These are phyloP conservation scores for Gymnosoma rotundatum DNA, from an alignment of 2,888 invertebrate species.

Conservation along the genomic window DNA sequence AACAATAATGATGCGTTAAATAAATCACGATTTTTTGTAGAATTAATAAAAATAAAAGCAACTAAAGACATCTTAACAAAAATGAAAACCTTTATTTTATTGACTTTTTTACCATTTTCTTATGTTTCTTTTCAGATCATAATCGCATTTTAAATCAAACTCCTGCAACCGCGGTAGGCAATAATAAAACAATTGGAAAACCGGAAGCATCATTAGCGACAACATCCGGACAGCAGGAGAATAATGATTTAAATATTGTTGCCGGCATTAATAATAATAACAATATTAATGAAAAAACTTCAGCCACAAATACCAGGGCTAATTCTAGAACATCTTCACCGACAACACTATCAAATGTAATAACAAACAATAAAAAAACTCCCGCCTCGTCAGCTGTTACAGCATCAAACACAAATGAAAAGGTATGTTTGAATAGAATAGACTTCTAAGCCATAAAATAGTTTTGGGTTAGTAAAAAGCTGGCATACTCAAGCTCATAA, in stretches of 20 bases:
- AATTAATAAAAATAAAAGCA: background rate
- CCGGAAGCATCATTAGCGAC: slow-evolving; percentile 61
- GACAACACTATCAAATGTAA: slow-evolving; percentile 51
- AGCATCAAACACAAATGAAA: slow-evolving; percentile 59
- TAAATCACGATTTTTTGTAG: slow-evolving; percentile 56
- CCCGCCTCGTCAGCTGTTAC: slow-evolving; percentile 65
- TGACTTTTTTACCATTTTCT: slow-evolving; percentile 50
- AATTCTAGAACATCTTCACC: slow-evolving; percentile 69
- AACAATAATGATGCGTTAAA: slow-evolving; percentile 21
- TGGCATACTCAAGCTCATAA: no score
- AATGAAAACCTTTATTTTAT: slow-evolving; percentile 24
- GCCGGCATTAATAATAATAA: slow-evolving; percentile 66
- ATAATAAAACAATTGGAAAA: slow-evolving; percentile 62
- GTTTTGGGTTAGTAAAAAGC: no score
- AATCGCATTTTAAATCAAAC: slow-evolving; percentile 70
- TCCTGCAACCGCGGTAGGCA: slow-evolving; percentile 56
- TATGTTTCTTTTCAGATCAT: slow-evolving; percentile 70
- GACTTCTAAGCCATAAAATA: no score
- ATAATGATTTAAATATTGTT: slow-evolving; percentile 40
- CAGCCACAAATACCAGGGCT: slow-evolving; percentile 61
- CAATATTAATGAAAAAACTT: slow-evolving; percentile 60
- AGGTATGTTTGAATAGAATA: slow-evolving; percentile 59
- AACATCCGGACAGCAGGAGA: slow-evolving; percentile 68
- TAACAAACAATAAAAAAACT: slow-evolving; percentile 65
- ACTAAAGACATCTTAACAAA: slow-evolving; percentile 9